Conservation (phyloP, 2,113 vertebrate genomes). For the Cebidichthys violaceus region DNA sequence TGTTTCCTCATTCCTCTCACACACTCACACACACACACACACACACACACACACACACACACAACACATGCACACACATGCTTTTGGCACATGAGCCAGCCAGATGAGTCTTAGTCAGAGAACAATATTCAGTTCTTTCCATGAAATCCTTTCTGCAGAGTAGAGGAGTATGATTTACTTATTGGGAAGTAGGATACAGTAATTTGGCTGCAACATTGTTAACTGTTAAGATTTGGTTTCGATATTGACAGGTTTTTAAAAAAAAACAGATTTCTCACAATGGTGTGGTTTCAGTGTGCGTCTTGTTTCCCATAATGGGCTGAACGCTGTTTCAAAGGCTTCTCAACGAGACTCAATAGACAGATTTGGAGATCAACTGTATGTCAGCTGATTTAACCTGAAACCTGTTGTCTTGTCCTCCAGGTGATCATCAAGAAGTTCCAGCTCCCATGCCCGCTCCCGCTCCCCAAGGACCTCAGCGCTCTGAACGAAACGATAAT, state of each 20-base stretch:
- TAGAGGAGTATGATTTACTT: neutral
- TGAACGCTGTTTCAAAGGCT: neutral
- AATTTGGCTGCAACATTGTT: neutral
- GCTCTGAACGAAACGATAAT: constrained; percentile 80
- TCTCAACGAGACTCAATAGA: neutral
- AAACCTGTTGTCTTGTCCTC: neutral
- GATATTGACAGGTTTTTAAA: neutral
- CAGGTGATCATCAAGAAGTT: constrained; percentile 98
- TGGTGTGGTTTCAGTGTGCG: neutral
- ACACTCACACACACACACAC: neutral
- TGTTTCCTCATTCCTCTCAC: neutral
- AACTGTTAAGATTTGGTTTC: neutral
- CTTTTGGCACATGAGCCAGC: neutral
- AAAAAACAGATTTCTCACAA: neutral
- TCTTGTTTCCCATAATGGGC: neutral
- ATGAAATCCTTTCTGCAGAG: neutral
- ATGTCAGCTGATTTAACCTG: neutral
- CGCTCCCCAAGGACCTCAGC: constrained; percentile 67
- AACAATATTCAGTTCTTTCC: constrained; percentile 13
- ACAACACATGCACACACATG: neutral
- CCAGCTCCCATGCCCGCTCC: constrained; percentile 91
- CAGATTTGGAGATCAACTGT: neutral
- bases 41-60: neutral
- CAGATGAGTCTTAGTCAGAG: constrained; percentile 18
- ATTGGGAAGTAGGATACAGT: neutral